Conservation (phyloP, 2,113 vertebrate species). For the Megaceryle maxima region DNA sequence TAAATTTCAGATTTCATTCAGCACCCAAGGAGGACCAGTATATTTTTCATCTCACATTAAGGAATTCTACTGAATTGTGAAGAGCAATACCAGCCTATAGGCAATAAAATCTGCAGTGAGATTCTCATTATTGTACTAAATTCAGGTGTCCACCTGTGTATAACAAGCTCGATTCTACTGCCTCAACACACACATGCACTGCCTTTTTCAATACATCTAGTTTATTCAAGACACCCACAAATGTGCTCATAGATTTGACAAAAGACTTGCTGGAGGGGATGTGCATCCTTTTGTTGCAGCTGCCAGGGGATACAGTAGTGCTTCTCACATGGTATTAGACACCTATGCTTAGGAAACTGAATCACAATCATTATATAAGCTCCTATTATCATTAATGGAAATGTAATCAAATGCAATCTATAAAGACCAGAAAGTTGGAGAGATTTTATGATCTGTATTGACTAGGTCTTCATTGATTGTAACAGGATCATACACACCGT, state of each 20-base stretch:
- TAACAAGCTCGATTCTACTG: neutral
- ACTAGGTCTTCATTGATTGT: constrained; percentile 16
- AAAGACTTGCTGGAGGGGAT: neutral
- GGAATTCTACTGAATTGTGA: neutral
- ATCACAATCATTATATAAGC: neutral
- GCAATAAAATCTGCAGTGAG: neutral
- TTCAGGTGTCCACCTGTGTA: neutral
- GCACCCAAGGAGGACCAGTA: neutral
- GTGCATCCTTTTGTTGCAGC: neutral
- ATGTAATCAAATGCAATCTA: constrained; percentile 18
- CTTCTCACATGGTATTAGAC: neutral
- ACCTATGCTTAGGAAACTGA: neutral
- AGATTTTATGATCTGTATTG: constrained; percentile 15
- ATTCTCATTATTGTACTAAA: neutral
- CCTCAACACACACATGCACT: neutral
- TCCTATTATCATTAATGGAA: constrained; percentile 10
- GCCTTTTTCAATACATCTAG: neutral
- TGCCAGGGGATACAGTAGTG: neutral
- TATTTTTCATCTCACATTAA: neutral
- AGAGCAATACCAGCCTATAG: neutral
- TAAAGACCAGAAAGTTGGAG: neutral
- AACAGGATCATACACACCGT: neutral
- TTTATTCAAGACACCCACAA: neutral
- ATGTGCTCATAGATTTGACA: neutral
- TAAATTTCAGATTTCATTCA: constrained; percentile 12